phyloP scores from a whole-genome alignment of 2,113 vertebrate species.

The Malurus alboscapulatus region DNA sequence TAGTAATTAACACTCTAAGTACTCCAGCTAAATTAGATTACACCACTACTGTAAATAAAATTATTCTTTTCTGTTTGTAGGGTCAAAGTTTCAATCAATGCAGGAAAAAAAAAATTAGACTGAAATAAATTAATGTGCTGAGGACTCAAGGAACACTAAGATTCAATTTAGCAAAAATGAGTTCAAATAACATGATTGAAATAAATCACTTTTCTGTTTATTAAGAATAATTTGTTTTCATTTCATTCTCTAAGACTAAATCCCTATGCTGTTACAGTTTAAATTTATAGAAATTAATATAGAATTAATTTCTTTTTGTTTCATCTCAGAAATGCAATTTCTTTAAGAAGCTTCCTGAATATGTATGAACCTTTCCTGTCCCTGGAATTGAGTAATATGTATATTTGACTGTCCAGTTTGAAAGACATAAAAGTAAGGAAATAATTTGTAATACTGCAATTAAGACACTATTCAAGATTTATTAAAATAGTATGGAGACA shows the following conservation, averaged over 20 bases:
- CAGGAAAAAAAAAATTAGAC: not conserved
- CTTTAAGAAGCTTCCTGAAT: constrained; percentile 4
- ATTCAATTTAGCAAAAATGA: not conserved
- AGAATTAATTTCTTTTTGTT: not conserved
- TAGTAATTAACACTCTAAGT: not conserved
- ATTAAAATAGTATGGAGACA: not conserved
- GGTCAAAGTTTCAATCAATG: not conserved
- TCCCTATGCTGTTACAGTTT: not conserved
- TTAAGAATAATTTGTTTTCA: not conserved
- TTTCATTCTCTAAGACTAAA: not conserved
- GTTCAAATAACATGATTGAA: not conserved
- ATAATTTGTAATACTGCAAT: not conserved
- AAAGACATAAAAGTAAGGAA: not conserved
- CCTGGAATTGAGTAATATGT: not conserved
- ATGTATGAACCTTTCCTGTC: not conserved
- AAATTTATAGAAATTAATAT: not conserved
- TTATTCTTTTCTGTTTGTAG: not conserved
- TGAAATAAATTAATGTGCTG: not conserved
- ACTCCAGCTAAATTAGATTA: not conserved
- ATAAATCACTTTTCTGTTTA: not conserved
- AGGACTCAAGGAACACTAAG: not conserved
- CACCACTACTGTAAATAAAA: not conserved
- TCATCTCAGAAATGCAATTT: not conserved
- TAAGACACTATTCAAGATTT: not conserved
- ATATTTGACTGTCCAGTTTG: not conserved